Evolutionary conservation across 2,888 invertebrate genomes (phyloP), one percentile per base, ranked within the genome.

Genomic region (Apodemia duryi): DNA sequence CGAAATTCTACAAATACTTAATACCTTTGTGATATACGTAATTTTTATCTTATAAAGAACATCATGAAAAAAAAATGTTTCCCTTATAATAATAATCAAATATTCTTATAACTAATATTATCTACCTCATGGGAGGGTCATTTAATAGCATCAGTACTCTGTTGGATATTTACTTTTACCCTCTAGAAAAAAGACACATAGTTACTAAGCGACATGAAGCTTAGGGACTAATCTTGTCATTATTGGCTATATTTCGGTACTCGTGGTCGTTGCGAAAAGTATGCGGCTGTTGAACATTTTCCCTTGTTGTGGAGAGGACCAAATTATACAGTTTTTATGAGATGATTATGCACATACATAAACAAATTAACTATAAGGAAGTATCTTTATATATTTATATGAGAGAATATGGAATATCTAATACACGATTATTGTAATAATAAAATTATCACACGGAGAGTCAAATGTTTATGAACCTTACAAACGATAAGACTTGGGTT

Each of bases 221-320:
- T 64, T 61, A 64, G 49, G 61, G 64, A 49, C 61, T 64, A 61
- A 64, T 64, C 49, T 28, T 43, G 64, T 21, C 64, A 60, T 64
- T 64, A 64, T 49, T 64, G 64, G 35, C 61, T 61, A 60, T 29
- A 29, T 60, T 60, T 60, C 61, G 43, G 46, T 49, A 43, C 43
- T 43, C 28, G 11, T 46, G 43, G 49, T 61, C 61, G 61, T 64
- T 64, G 38, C 32, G 54, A 28, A 11, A 29, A 32, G 32, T 54
- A 32, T 29, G 32, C 54, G 54, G 54, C 54, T 54, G 38, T 52
- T 11, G 28, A 54, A 54, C 54, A 29, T 54, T 54, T 54, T 54
- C 29, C 54, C 54, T 54, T 54, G 13, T 54, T 54, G 29, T 54
- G 32, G 9, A 13, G 29, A 54, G 32, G 54, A 29, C 54, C 29